A percentile compares a stretch with the other conserved stretches of the same genome.
phyloP scores from a whole-genome alignment of 2,888 invertebrate species.

The Drosophila bunnanda region DNA sequence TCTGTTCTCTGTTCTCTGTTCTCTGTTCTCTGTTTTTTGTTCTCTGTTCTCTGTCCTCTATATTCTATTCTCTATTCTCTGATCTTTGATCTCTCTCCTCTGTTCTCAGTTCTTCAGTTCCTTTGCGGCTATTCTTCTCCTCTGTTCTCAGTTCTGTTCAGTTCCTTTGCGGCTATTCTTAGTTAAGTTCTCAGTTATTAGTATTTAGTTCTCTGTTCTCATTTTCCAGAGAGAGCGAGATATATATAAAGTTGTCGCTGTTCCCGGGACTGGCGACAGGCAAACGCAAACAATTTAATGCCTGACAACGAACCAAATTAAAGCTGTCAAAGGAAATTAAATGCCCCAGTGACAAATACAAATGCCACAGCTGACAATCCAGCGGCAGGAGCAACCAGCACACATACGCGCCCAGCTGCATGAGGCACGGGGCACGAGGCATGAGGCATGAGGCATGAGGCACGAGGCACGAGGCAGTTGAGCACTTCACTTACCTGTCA shows the following conservation, averaged over 20 bases:
- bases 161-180: too few species aligned
- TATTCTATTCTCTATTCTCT: too few species aligned
- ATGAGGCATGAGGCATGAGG: not conserved
- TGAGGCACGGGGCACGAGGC: not conserved
- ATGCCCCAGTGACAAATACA: slow-evolving; percentile 72
- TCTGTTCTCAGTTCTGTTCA: too few species aligned
- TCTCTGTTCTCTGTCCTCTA: too few species aligned
- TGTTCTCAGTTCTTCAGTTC: too few species aligned
- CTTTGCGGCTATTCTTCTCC: too few species aligned
- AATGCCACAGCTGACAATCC: slow-evolving; percentile 49
- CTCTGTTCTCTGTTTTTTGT: too few species aligned
- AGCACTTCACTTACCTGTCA: slow-evolving; percentile 59
- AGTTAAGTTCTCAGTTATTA: not conserved
- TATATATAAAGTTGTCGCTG: slow-evolving; percentile 1
- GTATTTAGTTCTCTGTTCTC: not conserved
- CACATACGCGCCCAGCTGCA: slow-evolving; percentile 5
- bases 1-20: too few species aligned
- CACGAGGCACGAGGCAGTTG: slow-evolving; percentile 1
- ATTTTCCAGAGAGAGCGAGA: not conserved
- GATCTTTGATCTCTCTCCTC: too few species aligned
- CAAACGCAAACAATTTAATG: slow-evolving; percentile 26
- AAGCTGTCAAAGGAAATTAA: slow-evolving; percentile 72
- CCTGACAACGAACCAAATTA: slow-evolving; percentile 56
- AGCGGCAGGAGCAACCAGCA: slow-evolving; percentile 13
- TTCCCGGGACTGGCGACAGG: slow-evolving; percentile 1